Base-by-base conservation (phyloP, 2,888 invertebrate species). In the Acanthosepion lycidas region DNA sequence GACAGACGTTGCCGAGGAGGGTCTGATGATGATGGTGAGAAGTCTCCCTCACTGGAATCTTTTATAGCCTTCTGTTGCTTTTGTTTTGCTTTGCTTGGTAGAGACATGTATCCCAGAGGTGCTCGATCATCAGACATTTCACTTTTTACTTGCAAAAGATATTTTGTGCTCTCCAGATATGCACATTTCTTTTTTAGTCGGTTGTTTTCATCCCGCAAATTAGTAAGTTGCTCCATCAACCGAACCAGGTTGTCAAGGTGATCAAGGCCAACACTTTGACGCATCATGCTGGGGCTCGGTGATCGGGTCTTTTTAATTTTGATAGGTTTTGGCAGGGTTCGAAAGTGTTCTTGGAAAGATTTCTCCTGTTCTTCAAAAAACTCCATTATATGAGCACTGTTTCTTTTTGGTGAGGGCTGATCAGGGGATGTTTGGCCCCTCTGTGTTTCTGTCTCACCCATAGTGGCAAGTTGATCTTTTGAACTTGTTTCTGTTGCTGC, bases 171-270 rank as follows among this genome's bases (percentile, higher is more conserved):
- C 96, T 98, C 98, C 91, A 98, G 98, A 96, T 98, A 98, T 95
- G 98, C 98, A 53, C 98, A 98, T 94, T 98, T 98, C 95, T 98
- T 98, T 95, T 98, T 98, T 51, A 98, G 97, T 95, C 98, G 98
- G 0, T 98, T 98, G 97, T 98, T 98, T 95, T 98, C 98, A 96
- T 98, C 98, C 95, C 98, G 98, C 91, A 98, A 97, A 92, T 98
- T 98, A 15, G 98, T 98, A 95, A 98, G 98, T 96, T 98, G 98
- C 96, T 99, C 98, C 97, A 99, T 98, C 64, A 99, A 97, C 95
- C 98, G 98, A 96, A 98, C 98, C 18, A 99, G 98, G 96, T 98
- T 98, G 96, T 98, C 98, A 94, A 99, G 97, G 96, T 99, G 98
- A 96, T 98, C 98, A 95, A 99, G 98, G 6, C 98, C 98, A 91